A percentile compares a stretch with the other conserved stretches of the same genome.
phyloP scores from a whole-genome alignment of 2,888 invertebrate genomes.

The Troides aeacus region DNA sequence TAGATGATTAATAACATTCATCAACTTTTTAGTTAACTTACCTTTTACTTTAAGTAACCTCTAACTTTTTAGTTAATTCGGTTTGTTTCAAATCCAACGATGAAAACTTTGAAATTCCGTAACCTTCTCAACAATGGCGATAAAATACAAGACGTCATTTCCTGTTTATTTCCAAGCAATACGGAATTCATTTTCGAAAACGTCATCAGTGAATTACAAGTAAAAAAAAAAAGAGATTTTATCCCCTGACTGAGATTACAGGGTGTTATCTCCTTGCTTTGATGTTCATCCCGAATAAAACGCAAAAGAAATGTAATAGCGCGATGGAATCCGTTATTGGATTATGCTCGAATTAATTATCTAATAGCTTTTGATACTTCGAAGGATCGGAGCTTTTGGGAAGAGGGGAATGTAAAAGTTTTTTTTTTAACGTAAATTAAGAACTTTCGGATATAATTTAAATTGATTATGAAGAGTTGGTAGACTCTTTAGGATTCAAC shows the following conservation, averaged over 20 bases:
- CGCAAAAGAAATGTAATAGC: conserved; percentile 2
- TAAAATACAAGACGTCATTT: neutral
- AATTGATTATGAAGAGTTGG: neutral
- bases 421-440: neutral
- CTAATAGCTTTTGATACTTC: conserved; percentile 8
- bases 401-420: neutral
- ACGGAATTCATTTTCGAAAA: neutral
- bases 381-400: neutral
- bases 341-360: conserved; percentile 16
- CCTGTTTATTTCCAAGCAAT: neutral
- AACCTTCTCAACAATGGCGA: too few relatives aligned
- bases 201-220: neutral
- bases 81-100: neutral
- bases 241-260: conserved; percentile 2
- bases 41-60: too few relatives aligned
- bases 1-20: neutral
- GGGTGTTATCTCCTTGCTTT: conserved; percentile 4
- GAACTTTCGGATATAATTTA: neutral
- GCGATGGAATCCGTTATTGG: conserved; percentile 6
- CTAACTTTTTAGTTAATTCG: too few relatives aligned
- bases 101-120: too few relatives aligned
- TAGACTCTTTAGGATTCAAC: neutral
- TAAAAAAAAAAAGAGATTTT: neutral
- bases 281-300: conserved; percentile 6
- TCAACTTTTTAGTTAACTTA: too few relatives aligned